Percentiles rank a stretch among this genome's conserved stretches.
phyloP scores from a whole-genome alignment of 1,140 invertebrate species.

The Euwallacea fornicatus region DNA sequence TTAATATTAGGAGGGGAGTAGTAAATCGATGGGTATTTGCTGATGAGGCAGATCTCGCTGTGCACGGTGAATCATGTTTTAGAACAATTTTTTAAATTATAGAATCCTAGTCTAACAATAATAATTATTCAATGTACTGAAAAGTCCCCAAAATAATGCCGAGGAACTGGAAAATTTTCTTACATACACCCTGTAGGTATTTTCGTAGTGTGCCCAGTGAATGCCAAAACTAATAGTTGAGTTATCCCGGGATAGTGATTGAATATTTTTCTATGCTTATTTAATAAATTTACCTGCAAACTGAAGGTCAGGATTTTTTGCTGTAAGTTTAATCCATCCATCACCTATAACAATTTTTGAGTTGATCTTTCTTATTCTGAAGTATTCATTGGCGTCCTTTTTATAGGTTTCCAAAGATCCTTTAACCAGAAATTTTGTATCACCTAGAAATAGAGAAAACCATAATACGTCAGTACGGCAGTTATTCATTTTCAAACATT shows the following conservation, averaged over 20 bases:
- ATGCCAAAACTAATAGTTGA: too few species aligned
- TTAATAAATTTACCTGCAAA: constrained; percentile 52
- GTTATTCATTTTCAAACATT: neutral
- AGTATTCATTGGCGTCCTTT: constrained; percentile 62
- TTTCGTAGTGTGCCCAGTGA: too few species aligned
- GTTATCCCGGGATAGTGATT: too few species aligned
- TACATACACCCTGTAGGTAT: too few species aligned
- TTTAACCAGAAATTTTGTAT: constrained; percentile 47
- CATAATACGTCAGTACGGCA: neutral
- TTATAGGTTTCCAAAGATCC: constrained; percentile 56
- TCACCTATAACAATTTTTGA: constrained; percentile 64
- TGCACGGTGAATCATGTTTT: too few species aligned
- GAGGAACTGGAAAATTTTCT: neutral
- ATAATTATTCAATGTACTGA: neutral
- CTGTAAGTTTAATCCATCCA: constrained; percentile 60
- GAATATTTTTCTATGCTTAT: neutral
- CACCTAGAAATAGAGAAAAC: constrained; percentile 39
- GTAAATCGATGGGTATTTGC: neutral
- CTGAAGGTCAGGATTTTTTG: constrained; percentile 52
- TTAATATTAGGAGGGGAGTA: neutral
- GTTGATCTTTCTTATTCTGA: constrained; percentile 62
- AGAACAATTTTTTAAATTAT: too few species aligned
- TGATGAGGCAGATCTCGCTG: neutral
- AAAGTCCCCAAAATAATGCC: neutral
- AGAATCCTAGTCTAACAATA: too few species aligned